Percentiles rank a stretch among this genome's conserved stretches.
phyloP scores from a whole-genome alignment of 2,113 vertebrate species.

The Neogale vison region DNA sequence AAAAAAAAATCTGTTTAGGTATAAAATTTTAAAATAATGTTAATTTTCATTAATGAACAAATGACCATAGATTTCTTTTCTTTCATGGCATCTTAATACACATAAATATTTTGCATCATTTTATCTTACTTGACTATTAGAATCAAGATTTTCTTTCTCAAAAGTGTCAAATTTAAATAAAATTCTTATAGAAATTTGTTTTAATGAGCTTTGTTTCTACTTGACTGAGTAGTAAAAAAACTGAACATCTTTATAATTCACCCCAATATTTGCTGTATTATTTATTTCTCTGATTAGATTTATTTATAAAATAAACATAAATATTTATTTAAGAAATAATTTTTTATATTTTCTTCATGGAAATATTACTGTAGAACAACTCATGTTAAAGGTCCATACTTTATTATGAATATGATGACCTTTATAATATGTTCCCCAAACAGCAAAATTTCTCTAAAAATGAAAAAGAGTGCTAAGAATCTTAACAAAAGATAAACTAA shows the following conservation, averaged over 20 bases:
- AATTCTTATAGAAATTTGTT: neutral
- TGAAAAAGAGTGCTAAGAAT: neutral
- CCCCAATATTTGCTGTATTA: neutral
- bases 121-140: neutral
- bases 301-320: neutral
- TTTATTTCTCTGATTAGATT: neutral
- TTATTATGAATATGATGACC: neutral
- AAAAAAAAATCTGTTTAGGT: neutral
- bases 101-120: neutral
- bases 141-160: neutral
- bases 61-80: neutral
- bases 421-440: neutral
- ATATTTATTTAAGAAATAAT: neutral
- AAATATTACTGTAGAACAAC: neutral
- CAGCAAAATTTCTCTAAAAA: neutral
- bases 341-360: neutral
- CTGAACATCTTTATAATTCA: neutral
- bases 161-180: neutral
- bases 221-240: neutral
- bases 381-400: neutral
- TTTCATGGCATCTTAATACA: neutral
- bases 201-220: neutral
- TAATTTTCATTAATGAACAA: constrained; percentile 11
- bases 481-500: neutral
- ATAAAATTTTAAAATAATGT: neutral